Evolutionary conservation across 2,888 invertebrate species (phyloP), one percentile per base, ranked within the genome.

Genomic region (Phaedon cochleariae): DNA sequence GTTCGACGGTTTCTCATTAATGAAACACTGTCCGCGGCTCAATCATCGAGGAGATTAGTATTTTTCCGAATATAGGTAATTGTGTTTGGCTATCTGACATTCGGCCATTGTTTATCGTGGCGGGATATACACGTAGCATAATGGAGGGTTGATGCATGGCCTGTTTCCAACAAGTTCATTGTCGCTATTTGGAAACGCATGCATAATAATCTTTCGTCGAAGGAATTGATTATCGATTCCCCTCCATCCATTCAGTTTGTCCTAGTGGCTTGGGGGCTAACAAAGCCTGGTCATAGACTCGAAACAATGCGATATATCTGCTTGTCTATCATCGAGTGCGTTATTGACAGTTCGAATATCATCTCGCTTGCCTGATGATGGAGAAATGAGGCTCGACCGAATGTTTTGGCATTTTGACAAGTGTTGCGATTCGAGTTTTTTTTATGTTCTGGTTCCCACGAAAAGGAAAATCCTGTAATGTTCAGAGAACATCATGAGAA

Each of bases 51-150:
- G 76, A 77, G 77, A 81, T 79, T 79, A 80, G 74, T 74, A 79
- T 81, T 81, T 81, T 81, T 80, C 74, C 77, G 75, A 81, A 81
- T 80, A 74, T 76, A 77, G 80, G 78, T 81, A 81, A 82, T 81
- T 82, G 82, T 80, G 77, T 79, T 76, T 77, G 78, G 73, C 77
- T 81, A 81, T 81, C 81, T 78, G 77, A 77, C 75, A 78, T 78
- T 77, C 71, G 68, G 71, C 78, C 73, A 80, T 80, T 81, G 80
- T 81, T 78, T 77, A 75, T 74, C 73, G 71, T 77, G 76, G 75
- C 70, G 76, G 74, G 74, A 73, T 76, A 75, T 77, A 79, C 79
- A 77, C 76, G 74, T 73, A 71, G 70, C 74, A 79, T 79, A 78
- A 79, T 79, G 72, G 77, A 72, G 75, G 74, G 73, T 71, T 74